Base-by-base conservation (phyloP, 1,140 invertebrate species). In the Lycorma delicatula region DNA sequence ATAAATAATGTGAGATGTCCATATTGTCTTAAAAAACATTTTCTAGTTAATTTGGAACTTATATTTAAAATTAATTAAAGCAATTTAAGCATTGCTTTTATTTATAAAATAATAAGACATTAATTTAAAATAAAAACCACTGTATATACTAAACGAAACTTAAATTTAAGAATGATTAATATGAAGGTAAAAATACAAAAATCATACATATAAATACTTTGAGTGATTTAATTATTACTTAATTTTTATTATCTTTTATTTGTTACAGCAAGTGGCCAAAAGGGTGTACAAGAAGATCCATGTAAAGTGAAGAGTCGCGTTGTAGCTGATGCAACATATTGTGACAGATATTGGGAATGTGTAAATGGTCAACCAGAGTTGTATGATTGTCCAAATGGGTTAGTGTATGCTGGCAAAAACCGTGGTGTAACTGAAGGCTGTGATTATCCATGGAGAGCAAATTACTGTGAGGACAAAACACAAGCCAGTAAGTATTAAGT, bases 311-410 rank as follows among this genome's bases (percentile, higher is more conserved):
- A 68, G 34, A 58, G 25, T 26, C 51, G 86, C 27, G 81, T 91
- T 0, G 82, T 87, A 0, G 79, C 78, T 1, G 88, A 92, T 64
- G 77, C 81, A 58, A 86, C 85, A 22, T 89, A 91, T 67, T 93
- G 90, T 66, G 89, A 92, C 72, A 59, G 67, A 20, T 92, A 90
- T 67, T 91, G 88, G 87, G 88, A 91, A 69, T 93, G 89, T 66
- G 79, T 86, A 7, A 77, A 75, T 56, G 86, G 86, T 0, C 83
- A 87, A 64, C 81, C 86, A 0, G 84, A 90, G 59, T 74, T 90
- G 28, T 91, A 89, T 69, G 88, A 92, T 73, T 94, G 91, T 70
- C 91, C 91, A 28, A 94, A 93, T 66, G 91, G 91, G 6, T 72
- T 93, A 26, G 90, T 92, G 2, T 94, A 89, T 72, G 87, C 90